Conservation (phyloP, 2,113 vertebrate species). For the Toxotes chatareus region DNA sequence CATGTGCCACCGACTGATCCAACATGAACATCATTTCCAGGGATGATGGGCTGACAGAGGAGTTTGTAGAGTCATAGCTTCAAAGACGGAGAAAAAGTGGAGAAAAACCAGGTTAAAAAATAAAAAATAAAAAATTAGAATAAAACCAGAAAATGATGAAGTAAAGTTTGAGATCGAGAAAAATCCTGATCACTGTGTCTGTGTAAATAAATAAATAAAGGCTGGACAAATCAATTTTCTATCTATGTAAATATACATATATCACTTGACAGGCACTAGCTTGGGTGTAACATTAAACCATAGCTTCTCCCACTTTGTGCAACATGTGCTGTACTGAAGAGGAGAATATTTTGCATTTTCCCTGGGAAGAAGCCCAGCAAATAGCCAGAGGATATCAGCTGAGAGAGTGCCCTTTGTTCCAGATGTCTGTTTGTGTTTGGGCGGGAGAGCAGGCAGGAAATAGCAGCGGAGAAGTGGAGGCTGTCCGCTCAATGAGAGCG, state of each 20-base stretch:
- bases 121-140: too few relatives aligned
- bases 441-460: slow-evolving; percentile 35
- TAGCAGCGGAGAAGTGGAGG: slow-evolving; percentile 73
- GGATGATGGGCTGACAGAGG: not conserved
- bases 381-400: slow-evolving; percentile 34
- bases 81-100: too few relatives aligned
- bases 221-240: too few relatives aligned
- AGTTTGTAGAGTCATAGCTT: too few relatives aligned
- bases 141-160: too few relatives aligned
- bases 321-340: slow-evolving; percentile 15
- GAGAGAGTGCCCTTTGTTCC: slow-evolving; percentile 21
- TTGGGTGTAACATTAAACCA: not conserved
- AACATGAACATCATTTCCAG: too few relatives aligned
- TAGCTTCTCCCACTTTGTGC: not conserved
- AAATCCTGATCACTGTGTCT: not conserved
- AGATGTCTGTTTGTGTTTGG: slow-evolving; percentile 62
- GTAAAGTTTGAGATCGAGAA: too few relatives aligned
- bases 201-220: not conserved
- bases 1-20: too few relatives aligned
- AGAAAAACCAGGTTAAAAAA: too few relatives aligned
- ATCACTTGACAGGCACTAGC: not conserved
- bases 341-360: not conserved
- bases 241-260: too few relatives aligned
- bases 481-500: slow-evolving; percentile 77
- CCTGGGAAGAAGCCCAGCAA: not conserved